These are phyloP conservation scores for Lordiphosa andalusiaca DNA, from an alignment of 2,888 invertebrate species.

Conservation along the genomic window DNA sequence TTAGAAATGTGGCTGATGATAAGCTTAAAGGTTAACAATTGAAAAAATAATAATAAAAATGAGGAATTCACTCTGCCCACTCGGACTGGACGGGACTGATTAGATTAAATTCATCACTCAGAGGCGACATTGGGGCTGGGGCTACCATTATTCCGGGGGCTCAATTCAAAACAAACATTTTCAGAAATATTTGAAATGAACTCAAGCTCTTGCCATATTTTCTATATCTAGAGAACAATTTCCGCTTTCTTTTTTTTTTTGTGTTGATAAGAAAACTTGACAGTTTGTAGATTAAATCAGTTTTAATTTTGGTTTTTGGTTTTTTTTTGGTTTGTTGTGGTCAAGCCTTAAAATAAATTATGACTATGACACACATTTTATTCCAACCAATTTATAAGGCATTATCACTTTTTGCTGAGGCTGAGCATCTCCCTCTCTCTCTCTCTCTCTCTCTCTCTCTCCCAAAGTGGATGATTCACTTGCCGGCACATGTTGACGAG, in stretches of 20 bases:
- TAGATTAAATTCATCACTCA: conserved; percentile 24
- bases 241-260: neutral
- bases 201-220: neutral
- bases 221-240: neutral
- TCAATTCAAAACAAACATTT: neutral
- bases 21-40: conserved; percentile 31
- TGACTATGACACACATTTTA: conserved; percentile 10
- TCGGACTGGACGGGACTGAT: conserved; percentile 5
- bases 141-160: conserved; percentile 15
- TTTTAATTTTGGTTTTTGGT: too few relatives aligned
- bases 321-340: neutral
- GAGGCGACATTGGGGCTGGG: conserved; percentile 31
- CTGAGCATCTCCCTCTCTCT: conserved; percentile 4
- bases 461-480: conserved; percentile 36
- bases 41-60: conserved; percentile 11
- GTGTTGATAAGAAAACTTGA: neutral
- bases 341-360: too few relatives aligned
- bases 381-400: conserved; percentile 8
- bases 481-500: conserved; percentile 43
- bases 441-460: conserved; percentile 8
- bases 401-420: neutral
- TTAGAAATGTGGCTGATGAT: conserved; percentile 12
- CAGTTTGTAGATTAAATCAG: conserved; percentile 2
- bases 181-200: too few relatives aligned
- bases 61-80: conserved; percentile 10